Evolutionary conservation across 2,888 invertebrate genomes (phyloP), one percentile per base, ranked within the genome.

Genomic region (Eulithis prunata): DNA sequence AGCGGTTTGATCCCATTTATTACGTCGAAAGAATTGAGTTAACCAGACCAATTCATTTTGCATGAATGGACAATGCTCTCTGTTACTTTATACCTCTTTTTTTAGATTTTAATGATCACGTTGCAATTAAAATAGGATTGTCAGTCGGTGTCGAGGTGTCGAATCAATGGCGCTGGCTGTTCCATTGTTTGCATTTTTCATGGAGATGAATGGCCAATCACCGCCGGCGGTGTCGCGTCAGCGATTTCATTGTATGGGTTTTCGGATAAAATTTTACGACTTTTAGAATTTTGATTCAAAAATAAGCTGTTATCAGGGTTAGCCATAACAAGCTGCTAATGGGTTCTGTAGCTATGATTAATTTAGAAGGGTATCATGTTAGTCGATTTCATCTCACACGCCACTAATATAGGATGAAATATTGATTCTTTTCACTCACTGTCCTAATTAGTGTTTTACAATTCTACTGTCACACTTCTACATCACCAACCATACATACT

Each of bases 111-210:
- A 66, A 71, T 68, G 73, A 69, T 66, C 69, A 76, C 57, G 53
- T 64, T 68, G 67, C 65, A 73, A 77, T 78, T 76, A 63, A 58
- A 66, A 51, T 59, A 63, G 58, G 62, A 66, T 64, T 68, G 63
- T 66, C 52, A 54, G n/a, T 53, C 38, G 46, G 49, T 46, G 43
- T 60, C 56, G 52, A 57, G 70, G 43, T 64, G 62, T 66, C 51
- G 43, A 68, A 66, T 64, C 71, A 36, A 59, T 57, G 61, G 58
- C 75, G 77, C 76, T 78, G 76, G 76, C 68, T 69, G 58, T 36
- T 58, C 74, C 64, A 80, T 83, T 83, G 82, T 84, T 75, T 74
- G 74, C 68, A 71, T 73, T 70, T 76, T 78, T 76, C 78, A 75
- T 75, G 64, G 74, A 75, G 77, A 78, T 79, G 76, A 78, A 79